Evolutionary conservation across 2,888 invertebrate genomes (phyloP).

Genomic region (Oscheius sp.): DNA sequence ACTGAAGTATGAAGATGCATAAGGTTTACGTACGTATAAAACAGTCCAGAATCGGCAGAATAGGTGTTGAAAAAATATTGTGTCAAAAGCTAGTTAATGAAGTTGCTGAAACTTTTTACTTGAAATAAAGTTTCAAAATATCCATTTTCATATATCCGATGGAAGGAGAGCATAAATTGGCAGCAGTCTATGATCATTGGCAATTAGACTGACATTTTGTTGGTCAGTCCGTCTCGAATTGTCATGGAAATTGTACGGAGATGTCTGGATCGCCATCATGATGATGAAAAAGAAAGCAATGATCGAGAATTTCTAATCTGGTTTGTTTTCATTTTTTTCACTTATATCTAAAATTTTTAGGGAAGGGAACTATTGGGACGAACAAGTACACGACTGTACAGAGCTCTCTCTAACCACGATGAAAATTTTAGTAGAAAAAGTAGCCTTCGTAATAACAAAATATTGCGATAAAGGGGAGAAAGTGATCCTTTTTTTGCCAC

Average conservation of each 20-base stretch:
- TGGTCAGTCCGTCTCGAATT: too few species aligned
- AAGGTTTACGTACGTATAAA: too few species aligned
- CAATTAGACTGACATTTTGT: background rate
- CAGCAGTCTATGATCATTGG: background rate
- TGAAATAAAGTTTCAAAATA: too few species aligned
- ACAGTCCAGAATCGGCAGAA: too few species aligned
- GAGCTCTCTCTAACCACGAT: conserved; percentile 44
- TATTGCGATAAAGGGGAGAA: conserved; percentile 80
- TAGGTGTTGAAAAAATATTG: too few species aligned
- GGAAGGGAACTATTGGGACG: conserved; percentile 62
- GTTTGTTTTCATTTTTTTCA: background rate
- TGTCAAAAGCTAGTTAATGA: too few species aligned
- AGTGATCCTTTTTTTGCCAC: conserved; percentile 95
- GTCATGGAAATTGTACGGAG: conserved; percentile 15
- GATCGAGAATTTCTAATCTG: conserved; percentile 13
- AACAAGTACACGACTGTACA: conserved; percentile 54
- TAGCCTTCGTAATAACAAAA: conserved; percentile 31
- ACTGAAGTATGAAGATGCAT: too few species aligned
- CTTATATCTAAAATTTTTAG: conserved; percentile 33
- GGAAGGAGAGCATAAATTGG: too few species aligned
- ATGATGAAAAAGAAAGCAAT: background rate
- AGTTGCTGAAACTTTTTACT: too few species aligned
- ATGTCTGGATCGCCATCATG: conserved; percentile 1
- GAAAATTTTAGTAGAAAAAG: conserved; percentile 38
- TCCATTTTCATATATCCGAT: too few species aligned